Evolutionary conservation across 2,113 vertebrate genomes (phyloP), one percentile per base, ranked within the genome.

Genomic region (Xenus cinereus): DNA sequence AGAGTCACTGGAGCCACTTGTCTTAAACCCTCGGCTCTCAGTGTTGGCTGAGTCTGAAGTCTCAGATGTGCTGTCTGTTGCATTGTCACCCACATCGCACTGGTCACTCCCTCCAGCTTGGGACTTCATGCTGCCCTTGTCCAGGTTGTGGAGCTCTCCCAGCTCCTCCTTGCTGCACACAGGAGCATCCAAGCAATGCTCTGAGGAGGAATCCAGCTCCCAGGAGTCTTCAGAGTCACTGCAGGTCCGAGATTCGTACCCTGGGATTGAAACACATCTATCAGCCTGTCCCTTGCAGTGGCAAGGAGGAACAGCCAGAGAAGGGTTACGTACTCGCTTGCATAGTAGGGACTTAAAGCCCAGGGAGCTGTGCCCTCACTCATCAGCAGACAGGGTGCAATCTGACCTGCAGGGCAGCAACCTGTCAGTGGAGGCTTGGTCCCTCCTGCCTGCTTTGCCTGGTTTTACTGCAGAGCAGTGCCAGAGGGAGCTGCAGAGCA

Each of bases 191-290:
- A 95, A 87, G 54, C 98, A 94, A 2, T 96, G 87, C n/a, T 99
- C 99, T 77, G 98, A 98, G 9, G 98, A 91, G 32, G 98, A 98
- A 81, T 99, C 99, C 50, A 97, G 93, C 24, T 99, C 99, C 11
- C 98, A 98, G 19, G 99, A 99, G 45, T 99, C 99, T 51, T 99
- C 99, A 1, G 99, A 99, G 96, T 99, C 99, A 43, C 99, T 99
- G 93, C 99, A 99, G 67, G 98, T 98, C 75, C 99, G 98, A 41
- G 99, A 99, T 87, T 99, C 99, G 0, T 99, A 99, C 84, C 99
- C 99, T 99, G 96, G 12, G 89, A 93, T 57, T 84, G 23, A 92
- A 56, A 90, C 15, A 76, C 13, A 89, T 15, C 17, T 1, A 22
- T 95, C 62, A 89, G 81, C 82, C 46, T 27, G 5, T 10, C 5